Evolutionary conservation across 2,888 invertebrate genomes (phyloP), one percentile per base, ranked within the genome.

Genomic region (Cactoblastis cactorum): DNA sequence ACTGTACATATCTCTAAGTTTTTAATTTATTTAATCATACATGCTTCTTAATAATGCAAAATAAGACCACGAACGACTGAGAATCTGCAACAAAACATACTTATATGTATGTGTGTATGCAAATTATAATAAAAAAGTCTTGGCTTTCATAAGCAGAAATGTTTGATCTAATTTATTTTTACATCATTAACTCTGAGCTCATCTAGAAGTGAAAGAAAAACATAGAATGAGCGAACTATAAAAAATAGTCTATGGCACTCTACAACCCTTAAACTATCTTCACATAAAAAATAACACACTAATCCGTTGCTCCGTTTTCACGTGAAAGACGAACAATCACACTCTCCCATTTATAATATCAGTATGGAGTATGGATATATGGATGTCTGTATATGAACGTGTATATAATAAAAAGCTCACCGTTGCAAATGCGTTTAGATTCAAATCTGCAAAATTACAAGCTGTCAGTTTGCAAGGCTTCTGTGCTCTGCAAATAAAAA

Each of bases 1-100:
- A n/a, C n/a, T n/a, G n/a, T n/a, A n/a, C n/a, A 22, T 22, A 22
- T 4, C 6, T 22, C 6, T 22, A 28, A 28, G 9, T 28, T 6
- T 1, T 28, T 2, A 9, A 28, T 28, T 1, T 6, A 28, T 34
- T 39, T 67, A 78, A 12, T 77, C 71, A 38, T 77, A 78, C 33
- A 83, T 69, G 0, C 83, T 81, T 48, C 71, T 80, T 54, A 84
- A 52, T 2, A 83, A 65, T 1, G 84, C 83, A 48, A 84, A 83
- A 50, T 79, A 80, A 1, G 84, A 83, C 82, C 83, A 84, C 0
- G 84, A 80, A 15, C 80, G 61, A 57, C 83, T 80, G 4, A 83
- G 45, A 32, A 83, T 83, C 83, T 84, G 80, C 45, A 80, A 78
- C 51, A 45, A 1, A 52, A 53, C n/a, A n/a, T n/a, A n/a, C n/a